Evolutionary conservation across 2,797 vertebrate genomes (phyloP).

Genomic region (Bufotes viridis): DNA sequence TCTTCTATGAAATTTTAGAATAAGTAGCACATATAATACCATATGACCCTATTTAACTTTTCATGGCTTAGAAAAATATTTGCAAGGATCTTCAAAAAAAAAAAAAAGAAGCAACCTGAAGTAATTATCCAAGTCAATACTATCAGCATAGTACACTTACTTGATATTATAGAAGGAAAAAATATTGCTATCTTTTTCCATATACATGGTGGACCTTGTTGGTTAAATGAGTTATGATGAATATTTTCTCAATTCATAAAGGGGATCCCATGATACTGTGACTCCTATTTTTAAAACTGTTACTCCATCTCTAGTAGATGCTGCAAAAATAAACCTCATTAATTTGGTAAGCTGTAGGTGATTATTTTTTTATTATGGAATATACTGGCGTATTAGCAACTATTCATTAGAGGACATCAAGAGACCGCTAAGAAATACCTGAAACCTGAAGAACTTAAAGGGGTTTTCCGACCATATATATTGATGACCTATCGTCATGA

Average conservation of each 20-base stretch:
- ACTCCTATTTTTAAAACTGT: background rate
- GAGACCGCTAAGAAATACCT: background rate
- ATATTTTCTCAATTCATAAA: too few species aligned
- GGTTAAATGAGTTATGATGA: too few species aligned
- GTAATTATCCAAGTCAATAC: background rate
- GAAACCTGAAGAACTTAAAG: background rate
- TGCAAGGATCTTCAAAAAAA: background rate
- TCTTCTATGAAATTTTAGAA: background rate
- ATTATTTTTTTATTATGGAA: too few species aligned
- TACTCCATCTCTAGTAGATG: background rate
- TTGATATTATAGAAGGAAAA: too few species aligned
- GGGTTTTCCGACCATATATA: too few species aligned
- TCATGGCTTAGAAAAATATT: background rate
- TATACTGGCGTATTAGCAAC: too few species aligned
- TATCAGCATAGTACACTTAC: background rate
- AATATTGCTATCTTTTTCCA: too few species aligned
- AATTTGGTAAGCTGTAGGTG: too few species aligned
- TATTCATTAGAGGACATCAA: too few species aligned
- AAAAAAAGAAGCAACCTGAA: background rate
- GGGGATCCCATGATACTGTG: too few species aligned
- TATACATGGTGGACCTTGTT: too few species aligned
- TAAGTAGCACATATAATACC: background rate
- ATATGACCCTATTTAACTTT: background rate
- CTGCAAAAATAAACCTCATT: background rate
- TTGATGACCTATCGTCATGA: too few species aligned